Evolutionary conservation across 2,113 vertebrate genomes (phyloP).

Genomic region (Odontophorus gujanensis): DNA sequence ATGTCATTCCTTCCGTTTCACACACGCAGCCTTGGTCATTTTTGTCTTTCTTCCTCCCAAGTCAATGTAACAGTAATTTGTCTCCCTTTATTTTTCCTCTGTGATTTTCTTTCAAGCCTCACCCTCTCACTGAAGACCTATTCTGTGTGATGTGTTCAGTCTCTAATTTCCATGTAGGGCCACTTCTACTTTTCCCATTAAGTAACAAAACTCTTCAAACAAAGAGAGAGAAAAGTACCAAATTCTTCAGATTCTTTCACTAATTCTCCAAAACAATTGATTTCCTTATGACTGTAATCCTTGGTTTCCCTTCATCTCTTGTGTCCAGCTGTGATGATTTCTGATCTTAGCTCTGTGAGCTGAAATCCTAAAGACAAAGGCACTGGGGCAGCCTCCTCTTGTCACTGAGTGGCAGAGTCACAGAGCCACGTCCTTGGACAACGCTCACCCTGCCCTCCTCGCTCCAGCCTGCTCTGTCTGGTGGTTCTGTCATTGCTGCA

Average conservation of each 20-base stretch:
- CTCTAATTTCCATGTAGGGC: background rate
- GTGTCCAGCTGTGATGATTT: background rate
- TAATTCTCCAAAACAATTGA: constrained; percentile 26
- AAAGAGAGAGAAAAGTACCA: background rate
- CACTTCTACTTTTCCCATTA: background rate
- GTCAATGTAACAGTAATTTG: background rate
- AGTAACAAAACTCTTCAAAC: constrained; percentile 1
- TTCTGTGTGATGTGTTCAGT: background rate
- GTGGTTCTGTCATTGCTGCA: background rate
- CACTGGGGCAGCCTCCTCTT: background rate
- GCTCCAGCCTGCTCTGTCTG: background rate
- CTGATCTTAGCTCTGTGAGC: background rate
- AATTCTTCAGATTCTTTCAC: constrained; percentile 13
- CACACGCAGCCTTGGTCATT: background rate
- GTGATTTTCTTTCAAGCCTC: background rate
- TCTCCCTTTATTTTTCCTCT: background rate
- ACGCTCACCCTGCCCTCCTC: background rate
- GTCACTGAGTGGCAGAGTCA: background rate
- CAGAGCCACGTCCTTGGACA: background rate
- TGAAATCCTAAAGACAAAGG: background rate
- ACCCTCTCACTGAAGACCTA: background rate
- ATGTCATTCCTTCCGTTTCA: background rate
- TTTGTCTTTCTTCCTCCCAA: background rate
- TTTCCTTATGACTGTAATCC: background rate
- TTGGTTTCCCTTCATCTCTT: background rate